phyloP scores from a whole-genome alignment of 1,140 invertebrate species.

The Eupristina koningsbergeri region DNA sequence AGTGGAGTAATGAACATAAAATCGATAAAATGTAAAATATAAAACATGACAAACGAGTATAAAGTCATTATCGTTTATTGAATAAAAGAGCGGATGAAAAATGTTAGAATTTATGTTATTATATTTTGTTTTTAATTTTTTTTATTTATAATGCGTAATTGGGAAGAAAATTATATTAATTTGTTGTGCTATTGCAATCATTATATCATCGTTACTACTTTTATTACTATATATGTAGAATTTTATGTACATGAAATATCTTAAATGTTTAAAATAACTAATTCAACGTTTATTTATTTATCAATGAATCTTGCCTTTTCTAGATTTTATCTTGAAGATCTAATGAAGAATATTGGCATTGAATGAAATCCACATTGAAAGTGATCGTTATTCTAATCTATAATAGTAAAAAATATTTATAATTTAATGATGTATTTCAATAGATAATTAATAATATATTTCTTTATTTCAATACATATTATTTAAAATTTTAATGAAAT shows the following conservation, averaged over 20 bases:
- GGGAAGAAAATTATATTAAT: constrained; percentile 11
- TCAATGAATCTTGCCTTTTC: not conserved
- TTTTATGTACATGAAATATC: constrained; percentile 8
- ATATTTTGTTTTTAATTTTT: not conserved
- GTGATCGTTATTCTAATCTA: too few species aligned
- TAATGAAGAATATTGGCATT: not conserved
- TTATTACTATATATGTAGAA: constrained; percentile 25
- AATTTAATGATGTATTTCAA: too few species aligned
- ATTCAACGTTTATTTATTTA: constrained; percentile 23
- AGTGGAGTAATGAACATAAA: not conserved
- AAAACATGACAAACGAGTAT: constrained; percentile 31
- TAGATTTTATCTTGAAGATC: not conserved
- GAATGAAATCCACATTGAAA: not conserved
- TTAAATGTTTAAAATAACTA: not conserved
- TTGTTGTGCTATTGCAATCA: constrained; percentile 40
- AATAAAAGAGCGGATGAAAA: constrained; percentile 11
- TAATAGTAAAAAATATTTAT: too few species aligned
- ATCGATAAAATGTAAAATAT: constrained; percentile 29
- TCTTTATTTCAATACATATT: too few species aligned
- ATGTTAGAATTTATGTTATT: constrained; percentile 10
- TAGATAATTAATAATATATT: too few species aligned
- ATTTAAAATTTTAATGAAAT: too few species aligned
- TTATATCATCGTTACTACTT: constrained; percentile 22
- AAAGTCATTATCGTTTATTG: not conserved
- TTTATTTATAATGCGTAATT: not conserved